phyloP scores from a whole-genome alignment of 1,140 invertebrate genomes.

The Scaptomyza graminum region DNA sequence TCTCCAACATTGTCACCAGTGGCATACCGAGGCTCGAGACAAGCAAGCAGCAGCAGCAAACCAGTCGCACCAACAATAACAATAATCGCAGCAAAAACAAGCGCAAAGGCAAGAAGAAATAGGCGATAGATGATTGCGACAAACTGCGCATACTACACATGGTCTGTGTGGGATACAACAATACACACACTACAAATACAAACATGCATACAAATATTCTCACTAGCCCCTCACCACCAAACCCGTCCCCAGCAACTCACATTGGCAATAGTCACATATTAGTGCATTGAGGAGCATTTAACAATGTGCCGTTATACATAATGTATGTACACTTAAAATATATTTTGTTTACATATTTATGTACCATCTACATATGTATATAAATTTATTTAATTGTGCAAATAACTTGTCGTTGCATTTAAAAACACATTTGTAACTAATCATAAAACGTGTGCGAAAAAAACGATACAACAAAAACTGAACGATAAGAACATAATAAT shows the following conservation, averaged over 20 bases:
- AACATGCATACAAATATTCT: slow-evolving; percentile 30
- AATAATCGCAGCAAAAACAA: slow-evolving; percentile 63
- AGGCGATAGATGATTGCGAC: slow-evolving; percentile 13
- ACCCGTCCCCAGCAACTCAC: slow-evolving; percentile 1
- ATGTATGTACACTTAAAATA: slow-evolving; percentile 23
- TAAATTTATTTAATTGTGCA: slow-evolving; percentile 77
- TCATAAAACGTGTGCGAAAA: slow-evolving; percentile 48
- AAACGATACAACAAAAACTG: slow-evolving; percentile 1
- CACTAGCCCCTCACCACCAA: slow-evolving; percentile 7
- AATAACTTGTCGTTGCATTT: slow-evolving; percentile 74
- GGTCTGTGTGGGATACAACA: slow-evolving; percentile 58
- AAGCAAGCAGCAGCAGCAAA: slow-evolving; percentile 36
- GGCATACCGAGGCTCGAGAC: slow-evolving; percentile 67
- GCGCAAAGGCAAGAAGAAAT: slow-evolving; percentile 75
- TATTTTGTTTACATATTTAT: slow-evolving; percentile 25
- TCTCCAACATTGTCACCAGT: slow-evolving; percentile 77
- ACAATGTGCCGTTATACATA: slow-evolving; percentile 45
- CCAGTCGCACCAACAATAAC: slow-evolving; percentile 51
- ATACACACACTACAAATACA: slow-evolving; percentile 10
- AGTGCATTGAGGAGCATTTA: slow-evolving; percentile 41
- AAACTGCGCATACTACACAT: slow-evolving; percentile 63
- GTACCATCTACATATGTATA: slow-evolving; percentile 49
- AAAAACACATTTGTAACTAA: slow-evolving; percentile 79
- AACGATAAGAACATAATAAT: slow-evolving; percentile 37
- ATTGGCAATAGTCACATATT: slow-evolving; percentile 50